A percentile compares a stretch with the other conserved stretches of the same genome.
Evolutionary conservation across 2,888 invertebrate genomes (phyloP).

Genomic region (Nipponacmea schrenckii): DNA sequence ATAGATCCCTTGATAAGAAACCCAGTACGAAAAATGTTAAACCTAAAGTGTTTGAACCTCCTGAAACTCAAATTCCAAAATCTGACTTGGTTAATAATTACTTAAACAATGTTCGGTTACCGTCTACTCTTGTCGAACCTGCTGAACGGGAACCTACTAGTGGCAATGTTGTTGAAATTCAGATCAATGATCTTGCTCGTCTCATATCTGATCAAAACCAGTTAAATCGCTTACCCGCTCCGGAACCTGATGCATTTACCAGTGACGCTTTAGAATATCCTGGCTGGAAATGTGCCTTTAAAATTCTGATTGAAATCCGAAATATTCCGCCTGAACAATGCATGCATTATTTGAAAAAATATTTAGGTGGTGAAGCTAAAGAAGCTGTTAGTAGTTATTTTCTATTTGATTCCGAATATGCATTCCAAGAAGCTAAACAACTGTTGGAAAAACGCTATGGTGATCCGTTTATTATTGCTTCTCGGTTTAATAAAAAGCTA

Average conservation of each 20-base stretch:
- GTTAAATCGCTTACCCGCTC: background rate
- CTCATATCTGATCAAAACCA: background rate
- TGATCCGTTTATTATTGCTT: slow-evolving; percentile 14
- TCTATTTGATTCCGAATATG: background rate
- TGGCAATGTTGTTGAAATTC: too few relatives aligned
- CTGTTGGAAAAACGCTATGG: slow-evolving; percentile 14
- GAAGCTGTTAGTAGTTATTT: background rate
- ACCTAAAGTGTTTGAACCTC: too few relatives aligned
- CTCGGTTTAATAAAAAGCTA: slow-evolving; percentile 17
- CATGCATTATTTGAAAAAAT: background rate
- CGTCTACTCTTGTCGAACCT: too few relatives aligned
- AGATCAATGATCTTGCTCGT: too few relatives aligned
- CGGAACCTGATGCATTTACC: background rate
- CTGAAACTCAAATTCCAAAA: too few relatives aligned
- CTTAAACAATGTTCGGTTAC: too few relatives aligned
- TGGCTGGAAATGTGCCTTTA: background rate
- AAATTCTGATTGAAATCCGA: background rate
- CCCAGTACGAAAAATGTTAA: too few relatives aligned
- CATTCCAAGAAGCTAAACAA: background rate
- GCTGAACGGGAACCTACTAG: too few relatives aligned
- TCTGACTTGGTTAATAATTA: too few relatives aligned
- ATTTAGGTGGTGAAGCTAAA: background rate
- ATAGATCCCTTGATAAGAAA: too few relatives aligned
- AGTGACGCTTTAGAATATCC: background rate
- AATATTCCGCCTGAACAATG: background rate